Percentiles rank a stretch among this genome's conserved stretches.
Evolutionary conservation across 2,797 vertebrate species (phyloP).

Genomic region (Parambassis ranga): DNA sequence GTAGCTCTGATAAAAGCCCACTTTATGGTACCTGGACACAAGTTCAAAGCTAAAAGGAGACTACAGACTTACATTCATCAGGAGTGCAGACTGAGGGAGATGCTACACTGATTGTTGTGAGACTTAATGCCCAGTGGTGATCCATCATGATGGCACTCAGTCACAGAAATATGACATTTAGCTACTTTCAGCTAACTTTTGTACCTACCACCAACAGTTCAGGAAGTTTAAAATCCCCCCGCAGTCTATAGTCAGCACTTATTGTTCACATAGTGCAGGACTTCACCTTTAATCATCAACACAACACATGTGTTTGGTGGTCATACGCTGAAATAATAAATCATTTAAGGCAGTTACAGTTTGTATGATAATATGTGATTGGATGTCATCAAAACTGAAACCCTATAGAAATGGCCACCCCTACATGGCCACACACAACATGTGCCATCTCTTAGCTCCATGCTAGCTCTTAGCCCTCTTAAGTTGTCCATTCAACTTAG

Average conservation of each 20-base stretch:
- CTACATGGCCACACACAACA: no score
- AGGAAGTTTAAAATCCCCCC: no score
- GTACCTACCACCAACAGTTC: not conserved
- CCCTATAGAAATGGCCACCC: no score
- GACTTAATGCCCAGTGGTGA: constrained; percentile 6
- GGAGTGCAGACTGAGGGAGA: not conserved
- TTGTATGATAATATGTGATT: no score
- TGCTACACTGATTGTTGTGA: not conserved
- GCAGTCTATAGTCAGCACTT: not conserved
- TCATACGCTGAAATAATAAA: no score
- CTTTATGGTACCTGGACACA: not conserved
- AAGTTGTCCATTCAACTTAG: no score
- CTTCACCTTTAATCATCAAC: no score
- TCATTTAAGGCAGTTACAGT: no score
- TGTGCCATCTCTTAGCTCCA: no score
- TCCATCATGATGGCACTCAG: not conserved
- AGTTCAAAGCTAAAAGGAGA: not conserved
- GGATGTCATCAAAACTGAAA: no score
- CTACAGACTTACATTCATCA: not conserved
- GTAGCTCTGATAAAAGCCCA: not conserved
- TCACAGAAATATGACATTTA: not conserved
- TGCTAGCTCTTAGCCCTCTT: no score
- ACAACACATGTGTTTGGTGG: no score
- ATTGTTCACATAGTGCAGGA: not conserved
- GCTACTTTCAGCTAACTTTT: not conserved